A percentile compares a stretch with the other conserved stretches of the same genome.
phyloP scores from a whole-genome alignment of 2,888 invertebrate genomes.

The Heliconius charithonia region DNA sequence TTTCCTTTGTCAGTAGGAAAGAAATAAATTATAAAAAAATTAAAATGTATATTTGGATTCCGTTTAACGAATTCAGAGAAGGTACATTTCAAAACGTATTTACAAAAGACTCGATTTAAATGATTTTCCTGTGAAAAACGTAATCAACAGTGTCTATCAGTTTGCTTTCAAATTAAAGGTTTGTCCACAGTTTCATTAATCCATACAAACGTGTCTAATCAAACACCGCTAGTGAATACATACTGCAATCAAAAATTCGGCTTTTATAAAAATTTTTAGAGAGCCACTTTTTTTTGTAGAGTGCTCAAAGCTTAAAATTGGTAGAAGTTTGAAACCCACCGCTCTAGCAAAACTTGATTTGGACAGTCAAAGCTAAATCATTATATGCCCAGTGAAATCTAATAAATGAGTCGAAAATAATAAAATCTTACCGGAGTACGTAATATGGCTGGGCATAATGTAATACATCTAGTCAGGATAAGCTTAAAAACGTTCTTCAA shows the following conservation, averaged over 20 bases:
- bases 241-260: conserved; percentile 43
- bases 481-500: neutral
- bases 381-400: neutral
- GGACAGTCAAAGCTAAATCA: conserved; percentile 9
- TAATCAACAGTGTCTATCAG: conserved; percentile 10
- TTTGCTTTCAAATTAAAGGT: conserved; percentile 22
- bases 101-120: conserved; percentile 10
- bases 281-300: conserved; percentile 25
- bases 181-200: conserved; percentile 38
- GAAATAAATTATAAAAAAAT: too few relatives aligned
- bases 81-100: neutral
- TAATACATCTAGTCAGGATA: neutral
- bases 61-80: too few relatives aligned
- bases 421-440: neutral
- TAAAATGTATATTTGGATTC: too few relatives aligned
- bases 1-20: too few relatives aligned
- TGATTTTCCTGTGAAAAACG: neutral
- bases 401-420: conserved; percentile 10
- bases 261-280: conserved; percentile 35
- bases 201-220: conserved; percentile 36
- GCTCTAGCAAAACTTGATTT: conserved; percentile 39
- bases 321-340: conserved; percentile 40
- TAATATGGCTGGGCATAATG: neutral
- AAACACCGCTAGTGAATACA: conserved; percentile 37
- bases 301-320: conserved; percentile 31